Base-by-base conservation (phyloP, 2,797 vertebrate species). In the Lemur catta region DNA sequence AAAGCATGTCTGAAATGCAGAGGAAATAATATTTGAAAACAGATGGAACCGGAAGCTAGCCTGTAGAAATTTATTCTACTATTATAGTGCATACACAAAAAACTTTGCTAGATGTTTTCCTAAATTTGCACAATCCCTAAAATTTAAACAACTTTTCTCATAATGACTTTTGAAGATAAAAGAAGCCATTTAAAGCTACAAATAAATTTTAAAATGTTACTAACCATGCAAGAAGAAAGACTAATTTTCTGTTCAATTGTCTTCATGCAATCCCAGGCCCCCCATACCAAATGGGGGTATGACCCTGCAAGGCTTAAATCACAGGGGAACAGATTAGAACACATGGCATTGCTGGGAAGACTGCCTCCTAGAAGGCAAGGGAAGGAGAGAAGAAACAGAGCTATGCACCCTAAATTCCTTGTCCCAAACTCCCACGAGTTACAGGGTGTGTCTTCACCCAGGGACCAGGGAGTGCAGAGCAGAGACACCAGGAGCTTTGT, bases 401-500 rank as follows among this genome's bases (percentile, higher is more conserved):
- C 0, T 1, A 3, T 55, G 48, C 0, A 28, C 0, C 1, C 12
- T 20, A 13, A 1, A 30, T 7, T 30, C 30, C 52, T 24, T 2
- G 0, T 35, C 57, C 22, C 3, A 2, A 38, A 71, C 30, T 71
- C 76, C 41, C 2, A 41, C 33, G 0, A 9, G 26, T 13, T 10
- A 6, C 6, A 0, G 8, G 35, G 28, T 0, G 11, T 26, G 14
- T 7, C 5, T n/a, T 26, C 26, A 28, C 7, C 0, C 0, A 0
- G 28, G 46, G 26, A 15, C 13, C 3, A 28, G 7, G 22, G 3
- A 28, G 14, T 3, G 15, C 4, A 10, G 1, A 0, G 2, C 26
- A 52, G 30, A 69, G 15, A 84, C 43, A 7, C 6, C 4, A 4
- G 22, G 7, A 38, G 0, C 8, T 18, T 9, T 11, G 22, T 0